Evolutionary conservation across 1,140 invertebrate genomes (phyloP).

Genomic region (Drosophila pandora): DNA sequence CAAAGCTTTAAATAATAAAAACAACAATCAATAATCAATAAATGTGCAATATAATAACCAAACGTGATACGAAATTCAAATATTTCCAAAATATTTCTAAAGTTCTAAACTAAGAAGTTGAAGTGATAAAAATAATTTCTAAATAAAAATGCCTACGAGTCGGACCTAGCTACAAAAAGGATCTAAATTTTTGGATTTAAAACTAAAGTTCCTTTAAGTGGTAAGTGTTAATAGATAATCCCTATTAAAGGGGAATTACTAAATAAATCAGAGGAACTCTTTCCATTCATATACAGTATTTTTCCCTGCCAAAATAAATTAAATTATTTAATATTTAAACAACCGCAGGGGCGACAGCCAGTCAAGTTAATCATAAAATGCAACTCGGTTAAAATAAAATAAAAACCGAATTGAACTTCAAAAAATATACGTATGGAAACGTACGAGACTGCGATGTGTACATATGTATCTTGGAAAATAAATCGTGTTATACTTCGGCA

Average conservation of each 20-base stretch:
- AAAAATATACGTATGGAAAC: constrained; percentile 21
- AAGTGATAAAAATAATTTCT: constrained; percentile 26
- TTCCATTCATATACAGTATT: too few relatives aligned
- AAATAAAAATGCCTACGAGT: constrained; percentile 45
- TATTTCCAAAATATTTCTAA: constrained; percentile 46
- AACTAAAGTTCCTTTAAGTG: constrained; percentile 37
- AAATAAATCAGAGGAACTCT: too few relatives aligned
- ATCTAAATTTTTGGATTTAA: constrained; percentile 51
- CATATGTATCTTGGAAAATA: constrained; percentile 41
- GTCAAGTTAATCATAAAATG: constrained; percentile 51
- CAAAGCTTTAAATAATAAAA: constrained; percentile 59
- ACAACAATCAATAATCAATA: constrained; percentile 47
- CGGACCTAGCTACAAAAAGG: constrained; percentile 16
- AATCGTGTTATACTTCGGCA: constrained; percentile 66
- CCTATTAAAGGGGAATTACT: too few relatives aligned
- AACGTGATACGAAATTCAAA: constrained; percentile 34
- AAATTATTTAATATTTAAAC: constrained; percentile 34
- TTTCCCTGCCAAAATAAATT: constrained; percentile 1
- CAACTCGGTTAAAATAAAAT: constrained; percentile 42
- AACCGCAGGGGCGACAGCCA: background rate
- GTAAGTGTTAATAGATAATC: constrained; percentile 34
- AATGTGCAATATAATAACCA: constrained; percentile 62
- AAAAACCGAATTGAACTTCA: constrained; percentile 35
- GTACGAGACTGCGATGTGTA: background rate
- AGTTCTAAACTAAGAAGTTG: constrained; percentile 8